Evolutionary conservation across 2,113 vertebrate genomes (phyloP), one percentile per base, ranked within the genome.

Genomic region (Microtus ochrogaster): DNA sequence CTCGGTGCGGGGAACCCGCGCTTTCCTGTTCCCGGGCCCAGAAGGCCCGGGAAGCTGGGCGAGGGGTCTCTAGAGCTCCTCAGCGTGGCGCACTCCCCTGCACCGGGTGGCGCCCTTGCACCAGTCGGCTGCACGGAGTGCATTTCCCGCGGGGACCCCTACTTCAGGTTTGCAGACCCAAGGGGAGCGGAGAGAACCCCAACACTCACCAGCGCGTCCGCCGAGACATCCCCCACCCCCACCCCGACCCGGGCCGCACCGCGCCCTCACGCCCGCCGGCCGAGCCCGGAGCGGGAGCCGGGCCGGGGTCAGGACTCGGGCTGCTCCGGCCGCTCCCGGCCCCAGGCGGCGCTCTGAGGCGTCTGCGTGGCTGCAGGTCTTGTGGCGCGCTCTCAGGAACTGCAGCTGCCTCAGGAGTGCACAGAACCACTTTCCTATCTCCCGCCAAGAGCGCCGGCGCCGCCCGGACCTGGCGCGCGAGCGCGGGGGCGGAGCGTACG

Each of bases 401-500:
- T 21, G 61, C 79, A 3, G 91, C 70, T 7, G 41, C 93, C 66
- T 72, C 95, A 61, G 87, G 96, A 96, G 95, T 90, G 90, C 89
- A 52, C 96, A 90, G 77, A 81, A 96, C 84, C 96, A 95, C 97
- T 98, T 98, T 98, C 88, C 98, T 98, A 98, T 98, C 98, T 98
- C 98, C 98, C 98, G 98, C 98, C 98, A 98, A 98, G 97, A 33
- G 89, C 81, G 36, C 84, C 92, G 97, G 97, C 97, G 94, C 96
- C 96, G 96, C 97, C 97, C 92, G 22, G 96, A 89, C 95, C 97
- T 89, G 52, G 77, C 89, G 91, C 95, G 97, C 97, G 92, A 92
- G 97, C 91, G 92, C 24, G 65, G 66, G 41, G 84, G 66, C 85
- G 85, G 66, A 7, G 92, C 4, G 28, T 70, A 4, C 19, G 9